A percentile compares a stretch with the other conserved stretches of the same genome.
phyloP scores from a whole-genome alignment of 2,888 invertebrate genomes.

The Andricus curvator region DNA sequence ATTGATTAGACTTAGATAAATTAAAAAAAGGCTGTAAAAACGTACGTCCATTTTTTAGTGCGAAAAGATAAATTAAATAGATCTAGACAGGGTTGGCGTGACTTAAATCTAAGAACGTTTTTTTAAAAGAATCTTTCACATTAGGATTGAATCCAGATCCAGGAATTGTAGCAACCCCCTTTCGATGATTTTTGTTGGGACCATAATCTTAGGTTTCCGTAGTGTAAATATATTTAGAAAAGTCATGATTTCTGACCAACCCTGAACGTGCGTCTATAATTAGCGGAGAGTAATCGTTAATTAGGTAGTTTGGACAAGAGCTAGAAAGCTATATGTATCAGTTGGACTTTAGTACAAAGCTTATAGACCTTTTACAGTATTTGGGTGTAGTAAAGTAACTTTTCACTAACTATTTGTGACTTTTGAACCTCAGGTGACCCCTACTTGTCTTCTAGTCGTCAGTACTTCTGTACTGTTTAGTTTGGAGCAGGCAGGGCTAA shows the following conservation, averaged over 20 bases:
- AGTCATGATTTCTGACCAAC: conserved; percentile 25
- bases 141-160: background rate
- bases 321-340: background rate
- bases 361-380: conserved; percentile 50
- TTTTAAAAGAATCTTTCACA: background rate
- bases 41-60: background rate
- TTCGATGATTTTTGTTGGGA: background rate
- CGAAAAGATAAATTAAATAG: conserved; percentile 48
- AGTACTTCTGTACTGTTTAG: conserved; percentile 77
- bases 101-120: conserved; percentile 10
- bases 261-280: conserved; percentile 29
- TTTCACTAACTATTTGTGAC: conserved; percentile 74
- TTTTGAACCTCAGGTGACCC: conserved; percentile 78
- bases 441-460: conserved; percentile 78
- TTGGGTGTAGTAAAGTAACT: conserved; percentile 63
- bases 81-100: conserved; percentile 54
- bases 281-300: background rate
- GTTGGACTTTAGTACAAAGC: conserved; percentile 49
- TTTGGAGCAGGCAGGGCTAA: conserved; percentile 78
- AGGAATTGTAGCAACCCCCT: background rate
- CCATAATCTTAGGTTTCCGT: background rate
- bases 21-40: background rate
- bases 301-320: conserved; percentile 25
- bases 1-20: background rate
- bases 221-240: background rate